A percentile compares a stretch with the other conserved stretches of the same genome.
Evolutionary conservation across 2,888 invertebrate species (phyloP).

Genomic region (Omphaloscelis lunosa): DNA sequence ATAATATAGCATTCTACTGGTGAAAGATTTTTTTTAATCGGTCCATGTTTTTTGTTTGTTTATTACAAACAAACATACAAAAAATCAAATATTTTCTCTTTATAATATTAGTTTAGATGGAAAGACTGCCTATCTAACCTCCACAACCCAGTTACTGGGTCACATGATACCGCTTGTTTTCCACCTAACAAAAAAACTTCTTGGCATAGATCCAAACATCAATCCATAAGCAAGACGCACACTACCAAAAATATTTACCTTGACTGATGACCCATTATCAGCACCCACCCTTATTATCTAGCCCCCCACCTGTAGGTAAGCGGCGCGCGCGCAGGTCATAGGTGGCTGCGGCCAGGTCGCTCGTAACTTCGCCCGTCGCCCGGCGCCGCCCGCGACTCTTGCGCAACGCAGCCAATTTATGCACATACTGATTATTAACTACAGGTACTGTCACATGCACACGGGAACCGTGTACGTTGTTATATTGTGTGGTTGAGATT

Average conservation of each 20-base stretch:
- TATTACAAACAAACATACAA: no score
- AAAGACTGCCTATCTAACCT: no score
- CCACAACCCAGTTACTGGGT: no score
- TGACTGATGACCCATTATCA: not conserved
- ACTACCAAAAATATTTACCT: not conserved
- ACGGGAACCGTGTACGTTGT: not conserved
- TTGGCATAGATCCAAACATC: no score
- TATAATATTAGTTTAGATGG: no score
- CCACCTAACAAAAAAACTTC: not conserved
- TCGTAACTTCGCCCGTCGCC: slow-evolving; percentile 65
- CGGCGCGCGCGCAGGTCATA: slow-evolving; percentile 67
- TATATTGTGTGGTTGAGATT: not conserved
- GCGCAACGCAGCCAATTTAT: slow-evolving; percentile 62
- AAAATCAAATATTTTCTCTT: no score
- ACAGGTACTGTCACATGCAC: slow-evolving; percentile 52
- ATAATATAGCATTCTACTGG: no score
- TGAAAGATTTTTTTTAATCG: no score
- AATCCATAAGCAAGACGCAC: no score
- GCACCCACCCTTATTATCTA: slow-evolving; percentile 31
- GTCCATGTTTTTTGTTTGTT: no score
- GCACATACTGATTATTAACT: slow-evolving; percentile 60
- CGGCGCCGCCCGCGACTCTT: slow-evolving; percentile 64
- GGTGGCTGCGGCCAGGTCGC: slow-evolving; percentile 63
- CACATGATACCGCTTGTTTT: not conserved
- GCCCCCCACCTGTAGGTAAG: slow-evolving; percentile 52